Evolutionary conservation across 92 coral and sea anemone species (phyloP).

Genomic region (Porites divaricata): DNA sequence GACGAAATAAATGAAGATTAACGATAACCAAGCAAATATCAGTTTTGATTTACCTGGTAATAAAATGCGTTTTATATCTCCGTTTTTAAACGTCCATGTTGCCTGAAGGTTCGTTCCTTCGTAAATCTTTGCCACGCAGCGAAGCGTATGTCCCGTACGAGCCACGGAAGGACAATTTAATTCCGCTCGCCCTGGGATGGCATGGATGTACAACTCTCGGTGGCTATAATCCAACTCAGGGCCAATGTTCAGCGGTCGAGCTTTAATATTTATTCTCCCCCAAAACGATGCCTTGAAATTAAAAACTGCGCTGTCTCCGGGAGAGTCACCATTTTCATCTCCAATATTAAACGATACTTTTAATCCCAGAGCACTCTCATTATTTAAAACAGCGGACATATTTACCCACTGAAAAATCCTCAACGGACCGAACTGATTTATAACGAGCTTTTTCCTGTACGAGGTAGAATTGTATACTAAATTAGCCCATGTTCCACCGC

Average conservation of each 20-base stretch:
- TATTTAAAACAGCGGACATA: conserved; percentile 46
- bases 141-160: conserved; percentile 44
- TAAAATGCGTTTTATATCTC: conserved; percentile 13
- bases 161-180: conserved; percentile 62
- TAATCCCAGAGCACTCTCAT: conserved; percentile 48
- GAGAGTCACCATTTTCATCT: conserved; percentile 60
- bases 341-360: conserved; percentile 50
- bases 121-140: conserved; percentile 62
- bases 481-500: conserved; percentile 80
- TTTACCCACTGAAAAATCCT: conserved; percentile 53
- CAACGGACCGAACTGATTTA: conserved; percentile 30
- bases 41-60: conserved; percentile 57
- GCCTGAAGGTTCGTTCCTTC: conserved; percentile 76
- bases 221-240: conserved; percentile 27
- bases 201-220: conserved; percentile 39
- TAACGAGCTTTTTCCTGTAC: conserved; percentile 44
- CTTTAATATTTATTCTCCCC: conserved; percentile 63
- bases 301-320: conserved; percentile 19
- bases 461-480: conserved; percentile 76
- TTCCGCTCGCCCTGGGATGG: conserved; percentile 49
- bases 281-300: conserved; percentile 60
- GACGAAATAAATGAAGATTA: conserved; percentile 11
- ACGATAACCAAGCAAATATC: conserved; percentile 25
- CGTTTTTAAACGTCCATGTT: conserved; percentile 58
- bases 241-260: conserved; percentile 22